Evolutionary conservation across 30 jellyfish, hydroid and myxozoan genomes (phyloP).

Genomic region (Hydractinia echinata): DNA sequence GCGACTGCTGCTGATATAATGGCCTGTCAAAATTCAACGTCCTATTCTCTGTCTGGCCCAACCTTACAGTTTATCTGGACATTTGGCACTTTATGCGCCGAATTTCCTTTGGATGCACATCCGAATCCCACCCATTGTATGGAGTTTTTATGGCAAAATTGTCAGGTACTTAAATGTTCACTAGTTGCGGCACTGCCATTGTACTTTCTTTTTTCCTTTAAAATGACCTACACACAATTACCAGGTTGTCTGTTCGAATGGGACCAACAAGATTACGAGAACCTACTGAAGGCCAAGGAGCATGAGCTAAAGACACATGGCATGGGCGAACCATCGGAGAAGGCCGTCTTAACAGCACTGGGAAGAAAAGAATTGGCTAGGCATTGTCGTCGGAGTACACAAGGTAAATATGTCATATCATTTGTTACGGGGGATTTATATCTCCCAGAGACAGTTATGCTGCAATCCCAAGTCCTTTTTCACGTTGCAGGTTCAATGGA

Average conservation of each 20-base stretch:
- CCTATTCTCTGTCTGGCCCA: slow-evolving; percentile 3
- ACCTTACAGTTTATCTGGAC: slow-evolving; percentile 10
- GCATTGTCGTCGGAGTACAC: slow-evolving; percentile 45
- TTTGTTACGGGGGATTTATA: too few species aligned
- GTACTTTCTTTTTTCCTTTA: too few species aligned
- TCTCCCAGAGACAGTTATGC: background rate
- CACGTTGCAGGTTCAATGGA: slow-evolving; percentile 39
- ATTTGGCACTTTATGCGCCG: slow-evolving; percentile 38
- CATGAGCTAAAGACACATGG: slow-evolving; percentile 26
- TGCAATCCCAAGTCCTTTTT: slow-evolving; percentile 13
- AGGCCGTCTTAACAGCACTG: slow-evolving; percentile 19
- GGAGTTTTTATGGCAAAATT: slow-evolving; percentile 3
- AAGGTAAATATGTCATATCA: background rate
- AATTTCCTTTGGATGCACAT: slow-evolving; percentile 10
- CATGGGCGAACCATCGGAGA: slow-evolving; percentile 12
- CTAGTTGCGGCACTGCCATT: too few species aligned
- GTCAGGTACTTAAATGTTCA: background rate
- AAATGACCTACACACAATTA: too few species aligned
- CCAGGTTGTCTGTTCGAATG: slow-evolving; percentile 17
- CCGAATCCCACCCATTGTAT: slow-evolving; percentile 38
- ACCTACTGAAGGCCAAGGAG: slow-evolving; percentile 20
- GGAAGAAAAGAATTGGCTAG: slow-evolving; percentile 13
- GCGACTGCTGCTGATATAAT: slow-evolving; percentile 49
- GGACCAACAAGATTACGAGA: slow-evolving; percentile 12
- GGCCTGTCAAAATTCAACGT: slow-evolving; percentile 24